Percentiles rank a stretch among this genome's conserved stretches.
Evolutionary conservation across 2,888 invertebrate species (phyloP).

Genomic region (Caenorhabditis wallacei): DNA sequence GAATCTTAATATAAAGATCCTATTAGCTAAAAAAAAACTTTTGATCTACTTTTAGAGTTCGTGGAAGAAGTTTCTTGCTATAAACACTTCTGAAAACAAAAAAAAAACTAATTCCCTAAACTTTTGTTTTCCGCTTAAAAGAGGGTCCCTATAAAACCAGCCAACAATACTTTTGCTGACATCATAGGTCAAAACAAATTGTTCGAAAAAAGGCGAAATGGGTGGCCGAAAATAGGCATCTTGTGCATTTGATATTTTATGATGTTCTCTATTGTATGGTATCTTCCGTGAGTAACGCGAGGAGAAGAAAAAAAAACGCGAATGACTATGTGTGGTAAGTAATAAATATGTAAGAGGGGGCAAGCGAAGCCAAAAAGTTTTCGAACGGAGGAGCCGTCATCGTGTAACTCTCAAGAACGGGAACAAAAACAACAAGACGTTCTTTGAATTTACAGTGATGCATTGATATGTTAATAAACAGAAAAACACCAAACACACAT

Average conservation of each 20-base stretch:
- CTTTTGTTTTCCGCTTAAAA: background rate
- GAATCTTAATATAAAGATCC: too few relatives aligned
- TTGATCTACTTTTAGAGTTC: background rate
- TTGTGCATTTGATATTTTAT: constrained; percentile 28
- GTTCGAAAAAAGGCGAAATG: constrained; percentile 16
- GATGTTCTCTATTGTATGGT: background rate
- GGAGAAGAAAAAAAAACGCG: background rate
- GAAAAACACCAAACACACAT: too few relatives aligned
- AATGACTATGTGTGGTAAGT: constrained; percentile 23
- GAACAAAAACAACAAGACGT: constrained; percentile 1
- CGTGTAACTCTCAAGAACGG: background rate
- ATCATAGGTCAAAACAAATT: constrained; percentile 9
- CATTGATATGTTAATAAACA: too few relatives aligned
- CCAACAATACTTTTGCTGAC: background rate
- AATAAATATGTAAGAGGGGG: constrained; percentile 25
- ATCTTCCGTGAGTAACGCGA: constrained; percentile 6
- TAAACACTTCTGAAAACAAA: background rate
- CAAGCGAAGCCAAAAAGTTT: constrained; percentile 3
- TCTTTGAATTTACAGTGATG: constrained; percentile 19
- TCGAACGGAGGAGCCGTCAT: constrained; percentile 19
- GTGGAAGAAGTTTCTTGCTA: background rate
- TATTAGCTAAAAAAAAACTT: too few relatives aligned
- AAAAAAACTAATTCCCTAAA: background rate
- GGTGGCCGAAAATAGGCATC: background rate
- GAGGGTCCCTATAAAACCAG: background rate